phyloP scores from a whole-genome alignment of 2,113 vertebrate species.

The Nycticorax nycticorax region DNA sequence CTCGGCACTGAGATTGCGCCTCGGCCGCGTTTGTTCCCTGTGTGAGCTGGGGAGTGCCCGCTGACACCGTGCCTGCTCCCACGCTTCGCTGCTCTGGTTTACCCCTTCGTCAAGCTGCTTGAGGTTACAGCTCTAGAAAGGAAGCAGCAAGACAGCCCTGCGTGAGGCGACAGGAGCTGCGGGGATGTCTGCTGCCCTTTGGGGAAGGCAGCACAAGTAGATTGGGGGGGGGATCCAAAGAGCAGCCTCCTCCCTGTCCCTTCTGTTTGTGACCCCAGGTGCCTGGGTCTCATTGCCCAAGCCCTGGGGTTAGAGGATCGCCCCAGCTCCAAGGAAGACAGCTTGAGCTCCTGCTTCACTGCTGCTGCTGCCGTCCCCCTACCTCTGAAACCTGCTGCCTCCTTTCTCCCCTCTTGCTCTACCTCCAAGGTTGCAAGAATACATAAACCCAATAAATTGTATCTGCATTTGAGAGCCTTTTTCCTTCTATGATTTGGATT shows the following conservation, averaged over 20 bases:
- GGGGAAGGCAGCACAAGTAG: fast-evolving
- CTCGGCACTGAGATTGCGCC: not conserved
- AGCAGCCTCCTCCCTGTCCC: not conserved
- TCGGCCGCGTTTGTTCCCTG: fast-evolving
- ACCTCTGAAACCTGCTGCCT: not conserved
- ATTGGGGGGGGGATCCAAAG: not conserved
- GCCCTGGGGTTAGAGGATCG: not conserved
- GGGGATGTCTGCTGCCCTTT: fast-evolving
- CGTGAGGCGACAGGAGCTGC: not conserved
- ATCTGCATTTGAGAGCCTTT: not conserved
- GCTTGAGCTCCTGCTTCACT: not conserved
- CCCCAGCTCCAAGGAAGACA: not conserved
- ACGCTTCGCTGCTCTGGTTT: not conserved
- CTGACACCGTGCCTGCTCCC: fast-evolving
- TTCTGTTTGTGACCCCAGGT: not conserved
- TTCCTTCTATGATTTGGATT: not conserved
- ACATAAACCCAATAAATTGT: not conserved
- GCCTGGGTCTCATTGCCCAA: not conserved
- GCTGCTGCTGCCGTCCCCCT: not conserved
- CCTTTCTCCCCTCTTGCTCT: not conserved
- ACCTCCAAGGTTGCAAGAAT: not conserved
- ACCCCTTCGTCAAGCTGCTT: not conserved
- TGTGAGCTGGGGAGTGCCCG: fast-evolving
- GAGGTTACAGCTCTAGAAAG: not conserved
- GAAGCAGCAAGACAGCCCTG: not conserved